Evolutionary conservation across 2,113 vertebrate species (phyloP).

Genomic region (Aleadryas rufinucha): DNA sequence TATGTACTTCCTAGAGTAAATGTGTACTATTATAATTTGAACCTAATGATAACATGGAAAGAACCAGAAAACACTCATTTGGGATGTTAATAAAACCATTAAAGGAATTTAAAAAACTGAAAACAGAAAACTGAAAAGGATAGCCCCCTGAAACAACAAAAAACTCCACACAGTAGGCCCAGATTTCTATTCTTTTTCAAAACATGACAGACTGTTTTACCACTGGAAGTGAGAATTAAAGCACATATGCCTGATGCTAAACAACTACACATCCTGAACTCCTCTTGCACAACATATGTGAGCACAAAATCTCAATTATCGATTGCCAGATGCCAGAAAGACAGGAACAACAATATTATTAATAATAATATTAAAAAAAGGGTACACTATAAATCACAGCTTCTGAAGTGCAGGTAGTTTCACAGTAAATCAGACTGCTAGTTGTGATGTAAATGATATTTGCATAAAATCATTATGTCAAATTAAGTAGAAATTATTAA

Average conservation of each 20-base stretch:
- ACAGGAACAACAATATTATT: slow-evolving; percentile 46
- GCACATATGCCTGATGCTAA: slow-evolving; percentile 67
- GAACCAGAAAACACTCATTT: neutral
- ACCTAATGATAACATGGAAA: neutral
- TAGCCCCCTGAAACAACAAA: neutral
- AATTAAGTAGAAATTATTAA: slow-evolving; percentile 58
- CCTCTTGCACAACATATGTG: slow-evolving; percentile 72
- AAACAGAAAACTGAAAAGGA: slow-evolving; percentile 40
- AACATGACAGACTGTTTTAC: slow-evolving; percentile 73
- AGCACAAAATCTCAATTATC: slow-evolving; percentile 59
- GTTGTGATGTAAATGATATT: slow-evolving; percentile 30
- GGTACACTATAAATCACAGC: neutral
- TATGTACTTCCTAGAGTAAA: neutral
- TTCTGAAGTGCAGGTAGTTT: slow-evolving; percentile 49
- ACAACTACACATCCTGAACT: slow-evolving; percentile 66
- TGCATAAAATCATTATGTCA: slow-evolving; percentile 31
- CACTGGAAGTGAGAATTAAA: slow-evolving; percentile 74
- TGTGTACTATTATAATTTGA: neutral
- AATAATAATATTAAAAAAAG: neutral
- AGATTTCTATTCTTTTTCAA: slow-evolving; percentile 52
- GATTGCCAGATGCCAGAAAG: slow-evolving; percentile 66
- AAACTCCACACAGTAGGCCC: neutral
- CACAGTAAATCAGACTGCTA: slow-evolving; percentile 13
- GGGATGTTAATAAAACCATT: neutral
- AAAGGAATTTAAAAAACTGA: neutral